Conservation (phyloP, 2,113 vertebrate species). For the Engraulis encrasicolus region DNA sequence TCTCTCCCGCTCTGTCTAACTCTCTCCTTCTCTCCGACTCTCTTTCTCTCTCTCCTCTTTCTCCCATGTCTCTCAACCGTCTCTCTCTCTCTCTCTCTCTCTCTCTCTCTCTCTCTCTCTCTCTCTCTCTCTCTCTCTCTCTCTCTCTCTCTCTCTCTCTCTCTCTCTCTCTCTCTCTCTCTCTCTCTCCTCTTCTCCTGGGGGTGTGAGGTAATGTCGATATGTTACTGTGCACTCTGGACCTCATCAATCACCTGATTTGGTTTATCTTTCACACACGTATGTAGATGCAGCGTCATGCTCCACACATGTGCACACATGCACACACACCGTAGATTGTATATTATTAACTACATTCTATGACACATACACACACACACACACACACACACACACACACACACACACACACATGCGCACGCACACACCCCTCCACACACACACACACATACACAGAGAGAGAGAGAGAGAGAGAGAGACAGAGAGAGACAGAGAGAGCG, state of each 20-base stretch:
- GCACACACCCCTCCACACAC: not conserved
- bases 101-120: too few species aligned
- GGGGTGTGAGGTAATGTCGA: not conserved
- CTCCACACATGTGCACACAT: not conserved
- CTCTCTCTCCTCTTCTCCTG: not conserved
- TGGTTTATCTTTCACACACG: conserved; percentile 10
- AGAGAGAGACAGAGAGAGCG: too few species aligned
- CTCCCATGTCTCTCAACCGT: not conserved
- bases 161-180: not conserved
- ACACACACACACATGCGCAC: not conserved
- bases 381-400: conserved; percentile 1
- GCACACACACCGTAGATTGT: not conserved
- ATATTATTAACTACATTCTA: too few species aligned
- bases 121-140: not conserved
- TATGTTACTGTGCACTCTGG: not conserved
- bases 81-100: not conserved
- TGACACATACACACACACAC: not conserved
- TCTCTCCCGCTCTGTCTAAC: not conserved
- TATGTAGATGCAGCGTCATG: not conserved
- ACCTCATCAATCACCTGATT: not conserved
- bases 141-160: not conserved
- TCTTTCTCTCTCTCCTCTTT: not conserved
- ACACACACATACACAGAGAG: too few species aligned
- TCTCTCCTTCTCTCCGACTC: not conserved
- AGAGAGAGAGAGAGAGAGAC: too few species aligned